Evolutionary conservation across 2,888 invertebrate genomes (phyloP).

Genomic region (Dioctria rufipes): DNA sequence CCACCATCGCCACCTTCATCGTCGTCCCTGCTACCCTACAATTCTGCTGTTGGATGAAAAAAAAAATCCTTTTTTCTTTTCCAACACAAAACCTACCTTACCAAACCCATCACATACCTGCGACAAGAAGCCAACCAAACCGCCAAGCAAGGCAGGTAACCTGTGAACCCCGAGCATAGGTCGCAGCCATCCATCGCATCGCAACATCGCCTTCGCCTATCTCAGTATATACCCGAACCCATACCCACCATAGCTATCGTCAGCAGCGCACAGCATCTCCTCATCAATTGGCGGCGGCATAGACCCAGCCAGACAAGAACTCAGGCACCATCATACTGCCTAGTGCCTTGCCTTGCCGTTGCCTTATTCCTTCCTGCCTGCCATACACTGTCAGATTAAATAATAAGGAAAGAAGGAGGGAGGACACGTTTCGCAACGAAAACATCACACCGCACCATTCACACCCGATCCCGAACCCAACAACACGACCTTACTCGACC

Average conservation of each 20-base stretch:
- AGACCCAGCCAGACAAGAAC: neutral
- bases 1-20: neutral
- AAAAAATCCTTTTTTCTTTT: too few species aligned
- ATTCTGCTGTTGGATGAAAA: too few species aligned
- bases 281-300: neutral
- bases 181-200: constrained; percentile 18
- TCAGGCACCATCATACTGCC: too few species aligned
- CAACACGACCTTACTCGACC: constrained; percentile 10
- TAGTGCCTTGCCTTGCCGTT: too few species aligned
- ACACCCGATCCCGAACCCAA: constrained; percentile 32
- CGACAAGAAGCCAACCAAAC: constrained; percentile 1
- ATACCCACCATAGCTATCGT: too few species aligned
- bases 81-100: neutral
- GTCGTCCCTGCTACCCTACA: too few species aligned
- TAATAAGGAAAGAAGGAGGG: constrained; percentile 38
- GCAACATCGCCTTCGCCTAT: constrained; percentile 23
- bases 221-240: neutral
- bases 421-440: constrained; percentile 45
- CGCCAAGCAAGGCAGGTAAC: neutral
- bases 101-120: constrained; percentile 5
- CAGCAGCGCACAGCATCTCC: constrained; percentile 1
- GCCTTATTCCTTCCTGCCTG: neutral
- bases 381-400: constrained; percentile 47
- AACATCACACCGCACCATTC: constrained; percentile 10
- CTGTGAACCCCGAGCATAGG: constrained; percentile 9